These are phyloP conservation scores for Mesoligia furuncula DNA, from an alignment of 2,888 invertebrate species.

Conservation along the genomic window DNA sequence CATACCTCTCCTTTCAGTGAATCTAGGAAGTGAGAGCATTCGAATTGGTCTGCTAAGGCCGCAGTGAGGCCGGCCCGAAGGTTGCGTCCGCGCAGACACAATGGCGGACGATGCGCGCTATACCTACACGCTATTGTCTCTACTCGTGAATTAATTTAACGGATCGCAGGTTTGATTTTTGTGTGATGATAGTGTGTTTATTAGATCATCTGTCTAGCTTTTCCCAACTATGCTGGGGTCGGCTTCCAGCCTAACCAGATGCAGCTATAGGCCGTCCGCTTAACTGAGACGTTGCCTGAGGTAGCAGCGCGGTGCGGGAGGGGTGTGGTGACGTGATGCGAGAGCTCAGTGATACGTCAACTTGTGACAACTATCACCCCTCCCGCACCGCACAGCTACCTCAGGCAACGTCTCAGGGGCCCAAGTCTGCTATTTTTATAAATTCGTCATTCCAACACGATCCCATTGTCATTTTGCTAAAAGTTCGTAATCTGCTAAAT, in stretches of 20 bases:
- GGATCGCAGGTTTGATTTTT: constrained; percentile 36
- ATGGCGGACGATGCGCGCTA: constrained; percentile 52
- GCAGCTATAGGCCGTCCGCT: background rate
- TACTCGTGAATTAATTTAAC: constrained; percentile 59
- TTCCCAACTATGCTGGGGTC: background rate
- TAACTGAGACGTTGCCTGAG: no score
- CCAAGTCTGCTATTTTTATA: no score
- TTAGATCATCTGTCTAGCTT: background rate
- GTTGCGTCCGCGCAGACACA: constrained; percentile 59
- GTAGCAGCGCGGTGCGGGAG: no score
- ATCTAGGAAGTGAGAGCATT: constrained; percentile 66
- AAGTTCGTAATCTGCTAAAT: no score
- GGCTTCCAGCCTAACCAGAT: background rate
- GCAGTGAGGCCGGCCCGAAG: constrained; percentile 59
- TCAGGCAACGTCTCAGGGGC: no score
- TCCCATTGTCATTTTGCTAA: no score
- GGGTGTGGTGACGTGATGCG: no score
- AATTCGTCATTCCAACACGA: no score
- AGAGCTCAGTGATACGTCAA: no score
- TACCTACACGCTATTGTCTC: constrained; percentile 49
- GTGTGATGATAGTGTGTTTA: background rate
- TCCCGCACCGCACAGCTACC: no score
- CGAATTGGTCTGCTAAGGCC: constrained; percentile 61
- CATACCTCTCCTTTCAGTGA: constrained; percentile 25
- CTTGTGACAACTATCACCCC: no score